phyloP scores from a whole-genome alignment of 2,888 invertebrate species.

The Pachydiplax longipennis region DNA sequence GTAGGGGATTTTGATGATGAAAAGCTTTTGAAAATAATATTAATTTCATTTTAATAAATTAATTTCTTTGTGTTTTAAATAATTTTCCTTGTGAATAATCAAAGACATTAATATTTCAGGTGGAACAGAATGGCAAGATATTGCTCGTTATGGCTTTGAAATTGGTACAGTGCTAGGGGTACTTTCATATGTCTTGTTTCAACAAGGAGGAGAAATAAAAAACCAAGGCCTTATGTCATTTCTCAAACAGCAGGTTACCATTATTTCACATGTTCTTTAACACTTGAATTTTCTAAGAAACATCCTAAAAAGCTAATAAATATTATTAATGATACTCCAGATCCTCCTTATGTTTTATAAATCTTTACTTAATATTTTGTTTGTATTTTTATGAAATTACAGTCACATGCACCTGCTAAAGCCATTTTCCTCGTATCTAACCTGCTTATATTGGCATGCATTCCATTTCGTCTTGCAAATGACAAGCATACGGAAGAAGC shows the following conservation, averaged over 20 bases:
- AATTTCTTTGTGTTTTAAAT: neutral
- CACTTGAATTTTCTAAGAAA: no score
- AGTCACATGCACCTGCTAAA: slow-evolving; percentile 95
- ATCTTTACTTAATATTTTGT: neutral
- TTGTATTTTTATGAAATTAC: slow-evolving; percentile 55
- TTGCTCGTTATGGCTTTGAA: slow-evolving; percentile 79
- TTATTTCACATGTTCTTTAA: neutral
- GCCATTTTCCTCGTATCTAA: slow-evolving; percentile 92
- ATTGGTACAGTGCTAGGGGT: slow-evolving; percentile 85
- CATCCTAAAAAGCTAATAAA: neutral
- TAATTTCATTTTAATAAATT: neutral
- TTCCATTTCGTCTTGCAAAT: slow-evolving; percentile 81
- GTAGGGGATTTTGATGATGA: neutral
- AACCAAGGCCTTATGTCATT: slow-evolving; percentile 92
- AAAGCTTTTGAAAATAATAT: neutral
- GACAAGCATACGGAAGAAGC: slow-evolving; percentile 87
- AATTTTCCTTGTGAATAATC: no score
- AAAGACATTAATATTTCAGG: slow-evolving; percentile 47
- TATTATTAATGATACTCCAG: neutral
- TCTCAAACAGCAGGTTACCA: slow-evolving; percentile 84
- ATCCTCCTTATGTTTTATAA: neutral
- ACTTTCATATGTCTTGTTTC: slow-evolving; percentile 85
- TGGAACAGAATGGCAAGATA: slow-evolving; percentile 62
- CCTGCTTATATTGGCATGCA: slow-evolving; percentile 85
- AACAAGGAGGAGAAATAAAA: slow-evolving; percentile 93